phyloP scores from a whole-genome alignment of 2,888 invertebrate species.

The Chymomyza procnemis region DNA sequence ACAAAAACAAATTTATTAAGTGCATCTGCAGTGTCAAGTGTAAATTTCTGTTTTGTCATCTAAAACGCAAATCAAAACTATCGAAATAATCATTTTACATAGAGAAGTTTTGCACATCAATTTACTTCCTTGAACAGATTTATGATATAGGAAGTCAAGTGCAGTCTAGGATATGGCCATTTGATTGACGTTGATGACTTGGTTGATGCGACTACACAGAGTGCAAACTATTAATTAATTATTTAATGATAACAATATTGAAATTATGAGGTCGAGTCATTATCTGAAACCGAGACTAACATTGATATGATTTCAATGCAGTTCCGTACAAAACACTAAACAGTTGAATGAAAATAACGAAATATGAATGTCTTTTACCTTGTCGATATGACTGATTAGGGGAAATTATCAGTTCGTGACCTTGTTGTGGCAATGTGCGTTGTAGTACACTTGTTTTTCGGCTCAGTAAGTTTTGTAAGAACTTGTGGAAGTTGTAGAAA shows the following conservation, averaged over 20 bases:
- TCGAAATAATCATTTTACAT: background rate
- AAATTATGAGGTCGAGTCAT: slow-evolving; percentile 31
- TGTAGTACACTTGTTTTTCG: background rate
- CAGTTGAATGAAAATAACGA: slow-evolving; percentile 35
- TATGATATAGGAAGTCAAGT: slow-evolving; percentile 50
- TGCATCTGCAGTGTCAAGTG: slow-evolving; percentile 39
- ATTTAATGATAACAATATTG: slow-evolving; percentile 7
- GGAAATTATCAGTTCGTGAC: slow-evolving; percentile 54
- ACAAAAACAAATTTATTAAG: background rate
- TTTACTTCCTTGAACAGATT: slow-evolving; percentile 43
- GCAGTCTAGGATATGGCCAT: slow-evolving; percentile 2
- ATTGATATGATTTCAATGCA: slow-evolving; percentile 56
- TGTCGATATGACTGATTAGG: slow-evolving; percentile 54
- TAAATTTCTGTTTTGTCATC: slow-evolving; percentile 56
- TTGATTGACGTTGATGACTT: slow-evolving; percentile 51
- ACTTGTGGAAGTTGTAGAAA: background rate
- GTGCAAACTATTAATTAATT: background rate
- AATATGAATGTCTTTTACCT: background rate
- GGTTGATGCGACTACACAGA: slow-evolving; percentile 32
- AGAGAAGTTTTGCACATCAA: background rate
- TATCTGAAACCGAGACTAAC: slow-evolving; percentile 1
- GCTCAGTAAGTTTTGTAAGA: background rate
- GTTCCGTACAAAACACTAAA: slow-evolving; percentile 56
- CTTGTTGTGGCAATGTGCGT: slow-evolving; percentile 20
- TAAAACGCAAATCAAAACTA: background rate